Evolutionary conservation across 2,113 vertebrate genomes (phyloP).

Genomic region (Sturnus vulgaris): DNA sequence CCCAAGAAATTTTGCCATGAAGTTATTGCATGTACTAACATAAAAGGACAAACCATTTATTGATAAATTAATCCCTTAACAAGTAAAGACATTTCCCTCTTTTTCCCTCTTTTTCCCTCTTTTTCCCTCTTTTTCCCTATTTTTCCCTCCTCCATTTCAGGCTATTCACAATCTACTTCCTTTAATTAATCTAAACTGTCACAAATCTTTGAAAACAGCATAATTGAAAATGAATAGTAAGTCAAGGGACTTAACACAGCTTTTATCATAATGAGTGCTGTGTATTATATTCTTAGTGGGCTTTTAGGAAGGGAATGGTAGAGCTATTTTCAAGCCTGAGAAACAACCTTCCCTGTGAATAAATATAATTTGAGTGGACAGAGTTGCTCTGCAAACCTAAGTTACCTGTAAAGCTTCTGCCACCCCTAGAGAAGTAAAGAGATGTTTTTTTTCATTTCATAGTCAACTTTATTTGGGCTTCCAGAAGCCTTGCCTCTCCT

Average conservation of each 20-base stretch:
- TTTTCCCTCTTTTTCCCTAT: neutral
- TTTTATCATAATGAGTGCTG: neutral
- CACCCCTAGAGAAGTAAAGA: neutral
- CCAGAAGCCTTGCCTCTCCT: neutral
- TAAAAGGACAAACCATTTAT: neutral
- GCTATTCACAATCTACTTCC: neutral
- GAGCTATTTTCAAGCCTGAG: neutral
- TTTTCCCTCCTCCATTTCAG: neutral
- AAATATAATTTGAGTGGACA: neutral
- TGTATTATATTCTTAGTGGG: neutral
- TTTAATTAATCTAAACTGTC: neutral
- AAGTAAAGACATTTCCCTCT: neutral
- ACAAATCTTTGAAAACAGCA: neutral
- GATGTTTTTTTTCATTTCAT: neutral
- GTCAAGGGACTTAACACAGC: neutral
- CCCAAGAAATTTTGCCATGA: neutral
- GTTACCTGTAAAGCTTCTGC: neutral
- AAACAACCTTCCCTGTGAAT: neutral
- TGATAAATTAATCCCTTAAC: neutral
- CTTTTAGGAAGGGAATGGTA: neutral
- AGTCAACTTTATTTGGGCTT: neutral
- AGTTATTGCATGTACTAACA: neutral
- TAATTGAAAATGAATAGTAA: neutral
- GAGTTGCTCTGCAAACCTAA: neutral
- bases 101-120: neutral